Evolutionary conservation across 1,140 invertebrate genomes (phyloP), one percentile per base, ranked within the genome.

Genomic region (Drosophila lacteicornis): DNA sequence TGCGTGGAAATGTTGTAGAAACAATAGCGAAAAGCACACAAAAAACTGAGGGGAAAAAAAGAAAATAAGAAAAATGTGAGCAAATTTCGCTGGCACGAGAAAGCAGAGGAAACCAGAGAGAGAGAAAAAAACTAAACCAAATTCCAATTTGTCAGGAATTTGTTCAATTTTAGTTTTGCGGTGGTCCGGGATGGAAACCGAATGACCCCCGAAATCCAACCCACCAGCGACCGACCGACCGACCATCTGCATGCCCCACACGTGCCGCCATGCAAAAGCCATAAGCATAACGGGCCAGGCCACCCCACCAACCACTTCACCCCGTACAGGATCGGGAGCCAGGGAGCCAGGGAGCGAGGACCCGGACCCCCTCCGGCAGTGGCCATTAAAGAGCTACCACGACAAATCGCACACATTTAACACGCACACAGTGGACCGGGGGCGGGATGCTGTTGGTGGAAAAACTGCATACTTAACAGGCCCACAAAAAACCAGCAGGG

Each of bases 141-240:
- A 91, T 91, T 91, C 87, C 87, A 91, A 91, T 91, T 91, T 91
- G 87, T 91, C 80, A 91, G 87, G 87, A 91, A 91, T 91, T 91
- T 91, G 87, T 91, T 91, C 87, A 91, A 91, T 91, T 91, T 91
- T 74, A 87, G 87, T 91, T 91, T 81, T 87, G 80, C 77, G 78
- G 78, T 79, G 71, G 71, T 61, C 55, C 30, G 70, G 69, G 33
- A 56, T 56, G 53, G 53, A 56, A 56, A 66, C 49, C 30, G 60
- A 30, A 66, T 58, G 36, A 36, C 57, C 30, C 58, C 61, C 30
- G 9, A 73, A 55, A 49, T 62, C n/a, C 47, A 46, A 38, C 61
- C 33, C 56, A 42, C 56, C 30, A 30, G 42, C 42, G 47, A 15
- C 19, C 46, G 36, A 19, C 13, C n/a, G 30, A 62, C 40, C n/a